Conservation (phyloP, 2,888 invertebrate genomes). For the Drosophila kanekoi region DNA sequence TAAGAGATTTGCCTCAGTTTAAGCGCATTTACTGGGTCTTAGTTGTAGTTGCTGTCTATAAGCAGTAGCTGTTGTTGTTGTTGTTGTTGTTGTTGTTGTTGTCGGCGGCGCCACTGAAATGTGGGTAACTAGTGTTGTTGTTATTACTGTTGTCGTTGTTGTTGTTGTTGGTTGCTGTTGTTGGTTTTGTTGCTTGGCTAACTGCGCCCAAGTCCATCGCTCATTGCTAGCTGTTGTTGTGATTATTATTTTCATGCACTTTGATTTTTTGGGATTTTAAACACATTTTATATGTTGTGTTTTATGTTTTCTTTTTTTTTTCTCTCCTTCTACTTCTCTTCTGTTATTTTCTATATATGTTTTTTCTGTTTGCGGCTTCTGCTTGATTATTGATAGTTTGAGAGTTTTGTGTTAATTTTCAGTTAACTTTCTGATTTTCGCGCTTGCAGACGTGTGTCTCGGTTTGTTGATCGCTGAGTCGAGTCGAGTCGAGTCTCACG, state of each 20-base stretch:
- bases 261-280: constrained; percentile 83
- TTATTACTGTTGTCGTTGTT: constrained; percentile 12
- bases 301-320: constrained; percentile 65
- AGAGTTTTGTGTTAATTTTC: constrained; percentile 76
- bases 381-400: constrained; percentile 76
- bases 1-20: constrained; percentile 61
- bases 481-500: constrained; percentile 16
- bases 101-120: constrained; percentile 66
- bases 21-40: constrained; percentile 64
- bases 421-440: constrained; percentile 84
- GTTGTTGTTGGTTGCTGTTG: constrained; percentile 34
- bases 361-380: constrained; percentile 36
- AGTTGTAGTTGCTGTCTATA: constrained; percentile 37
- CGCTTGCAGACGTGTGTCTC: constrained; percentile 81
- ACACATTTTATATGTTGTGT: constrained; percentile 59
- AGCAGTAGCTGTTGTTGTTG: constrained; percentile 46
- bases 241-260: constrained; percentile 84
- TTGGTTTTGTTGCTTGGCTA: constrained; percentile 45
- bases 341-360: constrained; percentile 21
- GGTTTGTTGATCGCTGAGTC: constrained; percentile 36
- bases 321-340: constrained; percentile 35
- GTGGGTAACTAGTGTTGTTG: constrained; percentile 68
- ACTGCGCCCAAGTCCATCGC: constrained; percentile 40
- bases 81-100: constrained; percentile 20
- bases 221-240: constrained; percentile 55